Evolutionary conservation across 2,113 vertebrate genomes (phyloP).

Genomic region (Bombycilla garrulus): DNA sequence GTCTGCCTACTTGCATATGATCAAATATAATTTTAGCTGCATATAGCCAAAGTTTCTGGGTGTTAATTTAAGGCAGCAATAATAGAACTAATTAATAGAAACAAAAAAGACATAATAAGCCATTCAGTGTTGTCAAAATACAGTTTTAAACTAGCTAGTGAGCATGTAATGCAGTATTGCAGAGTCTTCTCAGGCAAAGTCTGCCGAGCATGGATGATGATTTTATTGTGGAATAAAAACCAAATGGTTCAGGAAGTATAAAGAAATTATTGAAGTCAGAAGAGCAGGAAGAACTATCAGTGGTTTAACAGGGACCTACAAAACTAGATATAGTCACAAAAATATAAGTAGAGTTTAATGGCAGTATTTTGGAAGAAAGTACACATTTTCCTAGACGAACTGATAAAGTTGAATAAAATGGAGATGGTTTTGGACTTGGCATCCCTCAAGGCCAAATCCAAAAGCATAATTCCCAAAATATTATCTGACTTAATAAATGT

Average conservation of each 20-base stretch:
- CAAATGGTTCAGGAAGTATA: background rate
- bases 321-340: background rate
- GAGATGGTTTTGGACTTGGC: background rate
- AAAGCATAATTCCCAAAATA: background rate
- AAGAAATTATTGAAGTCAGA: background rate
- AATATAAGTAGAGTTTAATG: background rate
- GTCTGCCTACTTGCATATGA: background rate
- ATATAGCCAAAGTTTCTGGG: background rate
- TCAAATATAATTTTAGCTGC: background rate
- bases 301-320: background rate
- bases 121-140: background rate
- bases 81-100: background rate
- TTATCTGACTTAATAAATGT: background rate
- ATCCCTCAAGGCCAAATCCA: background rate
- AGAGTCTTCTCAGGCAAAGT: background rate
- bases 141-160: background rate
- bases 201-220: background rate
- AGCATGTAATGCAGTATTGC: background rate
- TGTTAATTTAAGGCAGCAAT: background rate
- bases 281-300: background rate
- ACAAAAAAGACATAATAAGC: background rate
- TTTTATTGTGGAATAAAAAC: background rate
- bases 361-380: background rate
- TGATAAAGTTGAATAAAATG: background rate
- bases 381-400: background rate